These are phyloP conservation scores for Proterorhinus semilunaris DNA, from an alignment of 2,113 vertebrate species.

Conservation along the genomic window DNA sequence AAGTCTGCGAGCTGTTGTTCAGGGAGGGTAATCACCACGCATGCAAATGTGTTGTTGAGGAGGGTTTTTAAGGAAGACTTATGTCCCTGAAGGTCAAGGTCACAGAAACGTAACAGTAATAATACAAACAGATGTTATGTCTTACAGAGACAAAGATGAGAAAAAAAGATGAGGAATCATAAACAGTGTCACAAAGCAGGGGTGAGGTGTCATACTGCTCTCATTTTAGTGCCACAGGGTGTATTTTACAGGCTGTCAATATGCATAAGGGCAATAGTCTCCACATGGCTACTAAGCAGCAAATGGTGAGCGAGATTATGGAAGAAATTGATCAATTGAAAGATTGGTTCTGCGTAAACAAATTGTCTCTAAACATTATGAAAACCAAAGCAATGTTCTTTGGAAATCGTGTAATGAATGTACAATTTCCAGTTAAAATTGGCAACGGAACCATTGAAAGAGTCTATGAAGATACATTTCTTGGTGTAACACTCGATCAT, in stretches of 20 bases:
- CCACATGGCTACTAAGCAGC: slow-evolving; percentile 47
- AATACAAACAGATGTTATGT: slow-evolving; percentile 24
- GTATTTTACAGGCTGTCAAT: slow-evolving; percentile 52
- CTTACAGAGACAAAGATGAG: neutral
- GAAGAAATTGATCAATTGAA: too few relatives aligned
- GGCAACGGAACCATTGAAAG: too few relatives aligned
- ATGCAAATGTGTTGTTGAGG: slow-evolving; percentile 10
- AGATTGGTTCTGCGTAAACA: too few relatives aligned
- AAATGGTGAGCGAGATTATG: too few relatives aligned
- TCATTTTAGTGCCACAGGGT: slow-evolving; percentile 18
- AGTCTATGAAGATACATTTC: too few relatives aligned
- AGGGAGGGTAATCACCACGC: neutral
- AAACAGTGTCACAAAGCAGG: slow-evolving; percentile 19
- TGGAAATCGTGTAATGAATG: too few relatives aligned
- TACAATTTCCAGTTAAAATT: too few relatives aligned
- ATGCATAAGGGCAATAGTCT: slow-evolving; percentile 35
- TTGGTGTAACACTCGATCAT: too few relatives aligned
- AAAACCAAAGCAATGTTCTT: too few relatives aligned
- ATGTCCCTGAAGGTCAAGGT: slow-evolving; percentile 26
- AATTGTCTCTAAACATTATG: too few relatives aligned
- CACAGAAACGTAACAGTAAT: neutral
- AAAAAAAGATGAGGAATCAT: slow-evolving; percentile 16
- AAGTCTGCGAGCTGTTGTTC: slow-evolving; percentile 1
- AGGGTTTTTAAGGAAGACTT: neutral
- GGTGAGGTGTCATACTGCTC: slow-evolving; percentile 31